phyloP scores from a whole-genome alignment of 2,888 invertebrate genomes.

The Congeria kusceri region DNA sequence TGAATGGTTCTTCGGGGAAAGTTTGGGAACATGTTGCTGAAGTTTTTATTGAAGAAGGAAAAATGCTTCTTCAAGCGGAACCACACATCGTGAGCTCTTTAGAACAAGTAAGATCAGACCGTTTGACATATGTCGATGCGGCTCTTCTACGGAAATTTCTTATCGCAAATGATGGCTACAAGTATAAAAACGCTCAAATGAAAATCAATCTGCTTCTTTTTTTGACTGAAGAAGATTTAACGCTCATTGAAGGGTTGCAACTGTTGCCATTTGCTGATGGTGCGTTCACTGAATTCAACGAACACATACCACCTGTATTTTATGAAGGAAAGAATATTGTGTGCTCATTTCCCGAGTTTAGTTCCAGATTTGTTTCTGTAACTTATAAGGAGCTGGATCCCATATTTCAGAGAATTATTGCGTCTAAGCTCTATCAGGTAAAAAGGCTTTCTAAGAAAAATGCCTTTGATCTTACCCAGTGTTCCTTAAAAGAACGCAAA shows the following conservation, averaged over 20 bases:
- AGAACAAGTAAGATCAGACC: no score
- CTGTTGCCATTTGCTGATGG: slow-evolving; percentile 21
- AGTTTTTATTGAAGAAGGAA: not conserved
- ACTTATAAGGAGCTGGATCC: no score
- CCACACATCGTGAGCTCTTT: no score
- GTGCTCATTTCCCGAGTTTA: no score
- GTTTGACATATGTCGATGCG: no score
- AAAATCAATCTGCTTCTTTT: slow-evolving; percentile 14
- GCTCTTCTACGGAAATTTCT: not conserved
- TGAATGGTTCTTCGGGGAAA: not conserved
- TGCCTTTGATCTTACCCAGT: no score
- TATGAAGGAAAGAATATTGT: no score
- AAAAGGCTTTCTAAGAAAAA: not conserved
- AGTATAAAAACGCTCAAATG: not conserved
- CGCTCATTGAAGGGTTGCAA: not conserved
- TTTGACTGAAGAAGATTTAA: not conserved
- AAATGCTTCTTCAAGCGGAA: not conserved
- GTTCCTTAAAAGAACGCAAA: no score
- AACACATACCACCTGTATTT: not conserved
- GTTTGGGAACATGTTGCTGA: not conserved
- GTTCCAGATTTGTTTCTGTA: no score
- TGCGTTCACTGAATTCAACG: not conserved
- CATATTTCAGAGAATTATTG: no score
- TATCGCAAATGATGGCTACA: not conserved
- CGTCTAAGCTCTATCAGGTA: no score